Evolutionary conservation across 30 jellyfish, hydroid and myxozoan genomes (phyloP).

Genomic region (Aurelia sp.): DNA sequence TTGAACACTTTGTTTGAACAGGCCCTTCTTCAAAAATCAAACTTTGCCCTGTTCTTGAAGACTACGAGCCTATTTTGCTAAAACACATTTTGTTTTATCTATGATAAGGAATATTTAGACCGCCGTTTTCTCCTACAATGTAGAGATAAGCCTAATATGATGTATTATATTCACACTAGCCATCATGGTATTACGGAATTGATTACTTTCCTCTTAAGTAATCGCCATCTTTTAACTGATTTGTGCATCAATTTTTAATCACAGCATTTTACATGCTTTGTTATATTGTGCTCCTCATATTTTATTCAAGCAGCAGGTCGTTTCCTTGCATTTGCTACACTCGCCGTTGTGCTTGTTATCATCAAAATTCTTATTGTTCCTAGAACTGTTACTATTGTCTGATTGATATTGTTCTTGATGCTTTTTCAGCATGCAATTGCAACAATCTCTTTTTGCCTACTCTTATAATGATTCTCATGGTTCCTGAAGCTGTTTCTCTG

Average conservation of each 20-base stretch:
- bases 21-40: too few relatives aligned
- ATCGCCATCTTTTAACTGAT: slow-evolving; percentile 31
- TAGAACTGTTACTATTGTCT: too few relatives aligned
- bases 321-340: not conserved
- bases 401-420: too few relatives aligned
- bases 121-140: not conserved
- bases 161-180: not conserved
- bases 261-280: slow-evolving; percentile 10
- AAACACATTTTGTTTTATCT: too few relatives aligned
- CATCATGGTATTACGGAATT: slow-evolving; percentile 1
- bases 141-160: not conserved
- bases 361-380: not conserved
- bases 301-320: not conserved
- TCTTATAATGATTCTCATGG: too few relatives aligned
- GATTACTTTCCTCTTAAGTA: slow-evolving; percentile 17
- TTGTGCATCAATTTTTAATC: slow-evolving; percentile 31
- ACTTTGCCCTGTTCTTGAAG: too few relatives aligned
- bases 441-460: too few relatives aligned
- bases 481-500: too few relatives aligned
- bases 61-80: too few relatives aligned
- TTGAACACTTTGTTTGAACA: too few relatives aligned
- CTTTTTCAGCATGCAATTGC: too few relatives aligned
- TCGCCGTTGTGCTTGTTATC: not conserved
- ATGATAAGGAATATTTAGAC: too few relatives aligned
- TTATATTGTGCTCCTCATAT: slow-evolving; percentile 12